Evolutionary conservation across 1,140 invertebrate species (phyloP), one percentile per base, ranked within the genome.

Genomic region (Chrysopa pallens): DNA sequence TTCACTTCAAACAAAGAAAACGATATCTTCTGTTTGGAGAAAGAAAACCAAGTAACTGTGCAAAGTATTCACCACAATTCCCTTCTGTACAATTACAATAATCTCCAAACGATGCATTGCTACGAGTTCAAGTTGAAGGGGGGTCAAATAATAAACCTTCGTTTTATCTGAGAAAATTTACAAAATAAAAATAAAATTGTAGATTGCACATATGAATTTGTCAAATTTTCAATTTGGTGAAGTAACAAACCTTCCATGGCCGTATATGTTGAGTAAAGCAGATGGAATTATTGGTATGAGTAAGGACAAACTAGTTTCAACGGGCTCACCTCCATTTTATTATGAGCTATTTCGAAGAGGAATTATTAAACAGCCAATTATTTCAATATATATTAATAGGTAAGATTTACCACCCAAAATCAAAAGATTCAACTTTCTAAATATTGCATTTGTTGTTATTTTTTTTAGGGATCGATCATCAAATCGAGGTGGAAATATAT

Each of bases 401-500:
- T 66, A 54, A n/a, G n/a, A n/a, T n/a, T n/a, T n/a, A n/a, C n/a
- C n/a, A n/a, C n/a, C n/a, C n/a, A n/a, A n/a, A n/a, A 17, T 41
- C 39, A 17, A 31, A 12, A 42, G 29, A 37, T 42, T 38, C 33
- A 38, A 6, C 11, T 0, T 41, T 31, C 6, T 38, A 36, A 35
- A 8, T 2, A 14, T 9, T 7, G 7, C n/a, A 7, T 8, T 8
- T 7, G 29, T 27, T 23, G 8, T 41, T 41, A 27, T 35, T 43
- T 28, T 41, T 52, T 57, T 13, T 43, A 79, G 79, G 50, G 66
- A 83, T 58, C 62, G 71, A 9, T 54, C 56, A 39, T 71, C 64
- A 28, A 46, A 57, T 42, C 60, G 64, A 48, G 80, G 80, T 41
- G 80, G 80, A n/a, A 77, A 78, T 59, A 54, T 84, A 9, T 74